Conservation (phyloP, 2,797 vertebrate species). For the Tragelaphus eurycerus region DNA sequence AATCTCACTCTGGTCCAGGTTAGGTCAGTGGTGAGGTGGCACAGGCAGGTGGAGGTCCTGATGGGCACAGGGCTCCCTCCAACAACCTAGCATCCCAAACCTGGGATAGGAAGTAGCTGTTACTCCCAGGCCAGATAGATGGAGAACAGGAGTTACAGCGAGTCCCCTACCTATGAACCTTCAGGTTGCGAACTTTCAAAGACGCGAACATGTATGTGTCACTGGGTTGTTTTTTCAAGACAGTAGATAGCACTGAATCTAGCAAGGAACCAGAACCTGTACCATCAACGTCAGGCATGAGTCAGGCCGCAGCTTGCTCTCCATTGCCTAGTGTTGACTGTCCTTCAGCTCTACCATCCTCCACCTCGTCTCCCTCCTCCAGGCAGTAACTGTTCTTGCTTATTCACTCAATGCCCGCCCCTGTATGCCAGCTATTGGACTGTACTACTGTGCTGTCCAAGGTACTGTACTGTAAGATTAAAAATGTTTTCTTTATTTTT, state of each 20-base stretch:
- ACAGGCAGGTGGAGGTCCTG: fast-evolving
- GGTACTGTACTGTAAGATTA: background rate
- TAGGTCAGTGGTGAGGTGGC: background rate
- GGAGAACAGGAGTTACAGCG: background rate
- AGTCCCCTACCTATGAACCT: background rate
- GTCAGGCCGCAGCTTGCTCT: background rate
- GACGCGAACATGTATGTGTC: background rate
- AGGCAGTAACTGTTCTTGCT: background rate
- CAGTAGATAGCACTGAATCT: background rate
- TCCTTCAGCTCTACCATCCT: background rate
- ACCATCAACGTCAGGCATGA: background rate
- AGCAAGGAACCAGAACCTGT: background rate
- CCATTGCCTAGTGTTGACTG: fast-evolving
- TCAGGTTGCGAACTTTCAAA: background rate
- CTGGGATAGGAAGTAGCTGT: background rate
- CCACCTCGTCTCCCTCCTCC: background rate
- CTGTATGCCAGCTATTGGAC: background rate
- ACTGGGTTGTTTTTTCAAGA: background rate
- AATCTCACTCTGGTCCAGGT: background rate
- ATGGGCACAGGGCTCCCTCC: background rate
- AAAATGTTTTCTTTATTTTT: background rate
- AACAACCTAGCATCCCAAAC: background rate
- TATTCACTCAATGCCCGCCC: background rate
- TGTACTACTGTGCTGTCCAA: background rate
- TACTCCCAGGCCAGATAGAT: background rate